phyloP scores from a whole-genome alignment of 2,797 vertebrate genomes.

The Hephaestus fuliginosus region DNA sequence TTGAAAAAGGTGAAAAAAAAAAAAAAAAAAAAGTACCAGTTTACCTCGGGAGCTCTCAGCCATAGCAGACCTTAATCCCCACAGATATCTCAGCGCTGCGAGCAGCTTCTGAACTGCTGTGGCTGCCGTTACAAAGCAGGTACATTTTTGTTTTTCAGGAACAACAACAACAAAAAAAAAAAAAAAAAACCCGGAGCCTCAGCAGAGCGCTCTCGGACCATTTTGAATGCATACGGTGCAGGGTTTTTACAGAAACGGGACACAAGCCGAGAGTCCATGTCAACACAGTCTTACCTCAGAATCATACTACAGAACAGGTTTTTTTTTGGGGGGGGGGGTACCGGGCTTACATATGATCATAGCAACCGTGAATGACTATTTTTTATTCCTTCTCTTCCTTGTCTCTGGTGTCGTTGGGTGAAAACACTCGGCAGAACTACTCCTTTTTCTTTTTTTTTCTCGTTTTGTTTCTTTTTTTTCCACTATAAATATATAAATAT shows the following conservation, averaged over 20 bases:
- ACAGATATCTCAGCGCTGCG: constrained; percentile 62
- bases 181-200: constrained; percentile 54
- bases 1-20: not conserved
- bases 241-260: constrained; percentile 70
- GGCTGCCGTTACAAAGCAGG: constrained; percentile 70
- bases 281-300: constrained; percentile 83
- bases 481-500: constrained; percentile 84
- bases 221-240: constrained; percentile 61
- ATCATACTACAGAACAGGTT: constrained; percentile 46
- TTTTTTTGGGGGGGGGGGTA: constrained; percentile 40
- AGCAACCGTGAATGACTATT: constrained; percentile 70
- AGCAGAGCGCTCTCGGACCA: constrained; percentile 63
- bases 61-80: constrained; percentile 76
- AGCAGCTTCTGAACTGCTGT: constrained; percentile 60
- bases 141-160: constrained; percentile 72
- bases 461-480: constrained; percentile 21
- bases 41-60: constrained; percentile 84
- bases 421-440: constrained; percentile 61
- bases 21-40: constrained; percentile 68
- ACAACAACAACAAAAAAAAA: constrained; percentile 9
- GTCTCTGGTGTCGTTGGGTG: constrained; percentile 83
- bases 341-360: constrained; percentile 61
- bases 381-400: constrained; percentile 61
- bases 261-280: constrained; percentile 67
- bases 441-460: constrained; percentile 21